These are phyloP conservation scores for Schizopygopsis pylzovi DNA, from an alignment of 2,797 vertebrate genomes.

Conservation along the genomic window DNA sequence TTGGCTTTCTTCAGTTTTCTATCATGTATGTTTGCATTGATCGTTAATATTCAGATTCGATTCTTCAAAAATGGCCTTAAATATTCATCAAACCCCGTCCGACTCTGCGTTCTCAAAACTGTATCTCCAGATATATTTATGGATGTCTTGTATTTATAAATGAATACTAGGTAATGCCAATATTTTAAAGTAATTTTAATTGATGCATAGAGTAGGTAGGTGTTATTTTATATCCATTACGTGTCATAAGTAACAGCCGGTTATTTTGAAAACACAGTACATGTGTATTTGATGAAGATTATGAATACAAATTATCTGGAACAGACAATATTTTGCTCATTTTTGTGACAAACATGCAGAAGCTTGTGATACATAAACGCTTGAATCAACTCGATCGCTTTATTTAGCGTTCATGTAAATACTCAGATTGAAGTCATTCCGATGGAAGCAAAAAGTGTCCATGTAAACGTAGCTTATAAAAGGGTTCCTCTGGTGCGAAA, in stretches of 20 bases:
- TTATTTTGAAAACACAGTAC: constrained; percentile 70
- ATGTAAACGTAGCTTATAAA: background rate
- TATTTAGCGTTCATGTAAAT: no score
- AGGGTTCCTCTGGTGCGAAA: no score
- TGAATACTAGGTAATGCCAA: constrained; percentile 71
- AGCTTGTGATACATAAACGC: no score
- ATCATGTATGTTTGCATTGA: background rate
- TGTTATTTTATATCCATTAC: constrained; percentile 76
- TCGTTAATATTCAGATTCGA: constrained; percentile 62
- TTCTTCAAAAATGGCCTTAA: constrained; percentile 77
- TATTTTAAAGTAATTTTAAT: constrained; percentile 73
- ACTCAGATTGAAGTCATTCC: background rate
- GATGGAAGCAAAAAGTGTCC: no score
- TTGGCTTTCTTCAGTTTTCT: background rate
- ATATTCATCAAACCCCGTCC: constrained; percentile 75
- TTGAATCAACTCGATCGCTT: no score
- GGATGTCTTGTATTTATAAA: constrained; percentile 75
- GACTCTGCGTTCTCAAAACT: constrained; percentile 68
- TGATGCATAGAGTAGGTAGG: constrained; percentile 66
- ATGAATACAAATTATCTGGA: constrained; percentile 77
- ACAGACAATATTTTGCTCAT: constrained; percentile 44
- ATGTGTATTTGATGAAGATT: constrained; percentile 67
- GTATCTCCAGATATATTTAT: constrained; percentile 69
- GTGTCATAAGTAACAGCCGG: constrained; percentile 61
- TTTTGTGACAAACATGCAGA: background rate